Percentiles rank a stretch among this genome's conserved stretches.
These are phyloP conservation scores for Corydoras maculifer DNA, from an alignment of 2,113 vertebrate species.

Conservation along the genomic window DNA sequence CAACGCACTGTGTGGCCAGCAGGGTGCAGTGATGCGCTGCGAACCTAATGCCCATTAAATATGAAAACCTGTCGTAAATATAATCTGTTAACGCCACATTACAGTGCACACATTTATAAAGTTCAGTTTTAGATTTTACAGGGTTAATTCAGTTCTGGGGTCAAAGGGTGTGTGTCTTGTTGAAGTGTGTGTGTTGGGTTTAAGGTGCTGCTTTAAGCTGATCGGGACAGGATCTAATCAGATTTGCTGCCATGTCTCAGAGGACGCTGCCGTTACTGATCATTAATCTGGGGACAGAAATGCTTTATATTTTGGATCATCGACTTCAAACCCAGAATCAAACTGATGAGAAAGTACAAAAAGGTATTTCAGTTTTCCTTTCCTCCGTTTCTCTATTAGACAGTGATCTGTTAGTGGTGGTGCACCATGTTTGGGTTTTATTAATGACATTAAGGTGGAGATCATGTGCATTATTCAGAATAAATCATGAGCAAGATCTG, in stretches of 20 bases:
- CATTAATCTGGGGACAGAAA: constrained; percentile 87
- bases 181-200: no score
- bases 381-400: no score
- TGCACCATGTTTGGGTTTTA: no score
- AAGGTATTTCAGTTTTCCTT: constrained; percentile 65
- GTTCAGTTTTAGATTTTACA: no score
- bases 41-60: not conserved
- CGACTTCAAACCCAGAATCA: constrained; percentile 77
- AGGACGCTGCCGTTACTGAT: constrained; percentile 82
- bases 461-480: no score
- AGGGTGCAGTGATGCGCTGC: not conserved
- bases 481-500: no score
- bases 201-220: not conserved
- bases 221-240: not conserved
- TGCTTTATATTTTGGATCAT: constrained; percentile 91
- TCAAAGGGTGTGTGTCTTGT: no score
- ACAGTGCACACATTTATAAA: no score
- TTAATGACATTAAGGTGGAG: no score
- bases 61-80: not conserved
- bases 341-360: constrained; percentile 74
- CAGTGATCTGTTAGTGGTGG: no score
- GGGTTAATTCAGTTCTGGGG: no score
- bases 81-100: no score
- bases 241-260: constrained; percentile 66
- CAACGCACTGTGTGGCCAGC: not conserved